phyloP scores from a whole-genome alignment of 2,888 invertebrate genomes.

The Stegophylla sp. region DNA sequence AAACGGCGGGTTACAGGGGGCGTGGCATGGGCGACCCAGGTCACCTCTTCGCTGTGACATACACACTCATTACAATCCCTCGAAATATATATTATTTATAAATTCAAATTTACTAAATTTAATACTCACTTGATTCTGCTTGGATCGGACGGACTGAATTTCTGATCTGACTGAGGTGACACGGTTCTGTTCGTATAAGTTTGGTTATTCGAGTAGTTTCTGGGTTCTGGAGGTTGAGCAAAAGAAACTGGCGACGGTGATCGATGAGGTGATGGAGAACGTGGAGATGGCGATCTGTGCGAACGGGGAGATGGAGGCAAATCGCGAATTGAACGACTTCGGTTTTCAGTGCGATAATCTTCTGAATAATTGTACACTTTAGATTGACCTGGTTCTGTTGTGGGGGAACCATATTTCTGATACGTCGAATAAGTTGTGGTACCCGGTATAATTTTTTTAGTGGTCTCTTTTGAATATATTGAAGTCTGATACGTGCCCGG shows the following conservation, averaged over 20 bases:
- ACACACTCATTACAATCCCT: constrained; percentile 56
- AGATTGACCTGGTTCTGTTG: constrained; percentile 27
- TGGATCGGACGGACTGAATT: constrained; percentile 62
- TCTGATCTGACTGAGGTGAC: constrained; percentile 61
- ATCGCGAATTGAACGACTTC: constrained; percentile 50
- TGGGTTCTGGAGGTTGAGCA: constrained; percentile 63
- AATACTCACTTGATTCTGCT: constrained; percentile 61
- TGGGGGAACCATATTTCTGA: constrained; percentile 28
- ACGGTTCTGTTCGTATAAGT: constrained; percentile 60
- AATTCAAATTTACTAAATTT: background rate
- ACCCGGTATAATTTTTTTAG: constrained; percentile 51
- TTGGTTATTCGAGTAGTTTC: constrained; percentile 57
- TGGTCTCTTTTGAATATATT: constrained; percentile 47
- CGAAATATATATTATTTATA: constrained; percentile 23
- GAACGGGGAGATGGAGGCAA: constrained; percentile 50
- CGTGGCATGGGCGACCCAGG: constrained; percentile 57
- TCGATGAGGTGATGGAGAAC: constrained; percentile 62
- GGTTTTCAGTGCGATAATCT: constrained; percentile 40
- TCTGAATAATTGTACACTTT: constrained; percentile 54
- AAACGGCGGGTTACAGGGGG: constrained; percentile 58
- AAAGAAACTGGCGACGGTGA: constrained; percentile 63
- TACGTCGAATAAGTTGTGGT: constrained; percentile 48
- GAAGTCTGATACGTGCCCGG: constrained; percentile 52
- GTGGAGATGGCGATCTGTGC: constrained; percentile 40
- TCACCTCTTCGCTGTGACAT: constrained; percentile 58